Evolutionary conservation across 2,888 invertebrate species (phyloP), one percentile per base, ranked within the genome.

Genomic region (Pimpla rufipes): DNA sequence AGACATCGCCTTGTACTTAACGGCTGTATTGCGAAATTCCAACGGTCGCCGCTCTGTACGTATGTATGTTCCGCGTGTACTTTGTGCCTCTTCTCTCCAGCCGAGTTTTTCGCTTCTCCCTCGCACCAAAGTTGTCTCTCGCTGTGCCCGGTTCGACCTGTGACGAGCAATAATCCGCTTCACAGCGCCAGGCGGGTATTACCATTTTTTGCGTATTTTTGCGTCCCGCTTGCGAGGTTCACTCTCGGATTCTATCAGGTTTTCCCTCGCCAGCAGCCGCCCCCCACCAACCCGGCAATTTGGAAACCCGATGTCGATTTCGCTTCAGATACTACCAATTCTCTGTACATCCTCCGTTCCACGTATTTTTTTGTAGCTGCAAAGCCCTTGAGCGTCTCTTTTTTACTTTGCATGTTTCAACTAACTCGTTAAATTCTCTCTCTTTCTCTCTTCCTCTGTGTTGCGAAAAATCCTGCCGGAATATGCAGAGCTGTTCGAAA

Each of bases 281-380:
- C 23, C 23, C 23, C 55, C 10, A 11, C n/a, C 18, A 18, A 64
- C 18, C 21, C 45, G 45, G 0, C 45, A 66, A 66, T 66, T 66
- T 66, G 42, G 13, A 11, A 42, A 42, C 42, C 8, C 64, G 21
- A 64, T 42, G 64, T 23, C 13, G 8, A 45, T 52, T 68, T 11
- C 68, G 68, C 52, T 37, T 50, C 68, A 37, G 35, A 50, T 52
- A 68, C 18, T 52, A 52, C 37, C 68, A 18, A 68, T 68, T 35
- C 18, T 18, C 13, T 37, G 35, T 50, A 13, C 50, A 16, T 68
- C 37, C 18, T 18, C 11, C 37, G 7, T 47, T 66, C n/a, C 18
- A 40, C 6, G 0, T 59, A n/a, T n/a, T 42, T 45, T 66, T 5
- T 66, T 23, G 29, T 47, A 10, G 52, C 8, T 2, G 16, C 8